Percentiles rank a stretch among this genome's conserved stretches.
phyloP scores from a whole-genome alignment of 2,888 invertebrate genomes.

The Arge pagana region DNA sequence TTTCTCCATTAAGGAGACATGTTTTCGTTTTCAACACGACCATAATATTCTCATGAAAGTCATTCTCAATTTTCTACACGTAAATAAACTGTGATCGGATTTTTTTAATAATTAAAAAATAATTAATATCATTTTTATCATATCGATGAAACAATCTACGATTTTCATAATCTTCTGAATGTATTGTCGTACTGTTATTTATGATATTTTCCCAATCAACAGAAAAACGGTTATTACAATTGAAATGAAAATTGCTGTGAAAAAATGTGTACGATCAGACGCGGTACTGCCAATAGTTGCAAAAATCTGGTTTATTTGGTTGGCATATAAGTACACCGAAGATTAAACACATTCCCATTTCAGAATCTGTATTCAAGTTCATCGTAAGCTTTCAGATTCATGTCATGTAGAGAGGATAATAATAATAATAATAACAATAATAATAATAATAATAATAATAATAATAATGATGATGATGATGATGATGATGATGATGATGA shows the following conservation, averaged over 20 bases:
- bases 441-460: slow-evolving; percentile 15
- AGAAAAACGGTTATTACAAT: too few species aligned
- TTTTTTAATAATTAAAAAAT: slow-evolving; percentile 31
- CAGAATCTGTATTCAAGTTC: too few species aligned
- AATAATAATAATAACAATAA: neutral
- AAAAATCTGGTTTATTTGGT: too few species aligned
- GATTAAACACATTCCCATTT: too few species aligned
- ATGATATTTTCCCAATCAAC: too few species aligned
- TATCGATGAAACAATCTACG: neutral
- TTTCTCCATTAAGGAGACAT: slow-evolving; percentile 14
- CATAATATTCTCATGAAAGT: slow-evolving; percentile 29
- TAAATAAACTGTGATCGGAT: slow-evolving; percentile 55
- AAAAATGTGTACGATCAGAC: too few species aligned
- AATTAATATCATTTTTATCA: neutral
- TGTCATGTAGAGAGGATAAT: neutral
- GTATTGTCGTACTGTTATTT: too few species aligned
- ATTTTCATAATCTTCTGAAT: too few species aligned
- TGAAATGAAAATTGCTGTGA: too few species aligned
- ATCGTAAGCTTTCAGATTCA: slow-evolving; percentile 23
- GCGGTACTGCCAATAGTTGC: too few species aligned
- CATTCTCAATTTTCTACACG: slow-evolving; percentile 40
- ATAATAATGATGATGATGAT: neutral
- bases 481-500: slow-evolving; percentile 25
- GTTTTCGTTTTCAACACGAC: slow-evolving; percentile 32
- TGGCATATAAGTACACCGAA: too few species aligned